Base-by-base conservation (phyloP, 2,113 vertebrate species). In the Telmatochromis brichardi region DNA sequence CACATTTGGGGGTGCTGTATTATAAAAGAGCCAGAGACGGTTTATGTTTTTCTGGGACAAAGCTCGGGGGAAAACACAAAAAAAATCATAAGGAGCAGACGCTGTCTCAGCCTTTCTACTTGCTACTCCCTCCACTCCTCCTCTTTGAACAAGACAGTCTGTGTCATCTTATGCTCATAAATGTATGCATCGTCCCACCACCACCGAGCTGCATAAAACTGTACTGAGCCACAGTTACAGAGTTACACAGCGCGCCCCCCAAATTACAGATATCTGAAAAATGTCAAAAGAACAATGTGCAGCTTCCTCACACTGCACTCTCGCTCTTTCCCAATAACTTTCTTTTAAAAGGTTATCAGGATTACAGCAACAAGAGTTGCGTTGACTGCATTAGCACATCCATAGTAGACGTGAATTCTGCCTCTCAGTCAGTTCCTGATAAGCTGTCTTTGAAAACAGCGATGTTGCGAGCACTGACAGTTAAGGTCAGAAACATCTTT, bases 1-100 rank as follows among this genome's bases (percentile, higher is more conserved):
- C 51, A 58, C 53, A 53, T 37, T 9, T 11, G 26, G 65, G 50
- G 40, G 45, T 57, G 71, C 47, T 73, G 28, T 82, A 54, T 84
- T 80, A 53, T 31, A 82, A 51, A 85, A 81, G 50, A 87, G 42
- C 57, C 86, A 63, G 47, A 91, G 80, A 58, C 5, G 2, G 80
- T 17, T 91, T 53, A 60, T 93, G 92, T 93, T 95, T 95, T 94
- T 95, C 92, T 95, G 91, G 94, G 94, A 87, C 88, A 84, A 93
- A 92, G 68, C 93, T 88, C 86, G 0, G 17, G 88, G 92, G 88
- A 88, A 60, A 76, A 19, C 84, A 68, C 21, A 33, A 71, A 73
- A 71, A 73, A 63, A 37, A 28, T 85, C 81, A 85, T 86, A 92
- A 9, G 78, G 83, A 89, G 87, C 86, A 78, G 71, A 42, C 60